These are phyloP conservation scores for Pachypsylla venusta DNA, from an alignment of 1,140 invertebrate genomes.

Conservation along the genomic window DNA sequence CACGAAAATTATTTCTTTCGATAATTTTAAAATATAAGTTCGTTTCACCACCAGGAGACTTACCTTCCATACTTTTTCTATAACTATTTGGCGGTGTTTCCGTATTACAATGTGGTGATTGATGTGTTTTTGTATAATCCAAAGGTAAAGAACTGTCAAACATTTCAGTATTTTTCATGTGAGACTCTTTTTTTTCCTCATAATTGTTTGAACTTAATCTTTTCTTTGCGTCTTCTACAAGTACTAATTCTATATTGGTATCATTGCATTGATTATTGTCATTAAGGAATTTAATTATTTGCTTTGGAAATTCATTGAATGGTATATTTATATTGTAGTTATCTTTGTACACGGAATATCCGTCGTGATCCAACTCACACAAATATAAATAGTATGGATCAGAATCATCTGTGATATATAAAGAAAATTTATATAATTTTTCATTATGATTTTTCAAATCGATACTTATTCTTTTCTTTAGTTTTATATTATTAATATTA, in stretches of 20 bases:
- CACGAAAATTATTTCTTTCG: neutral
- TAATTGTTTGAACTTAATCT: neutral
- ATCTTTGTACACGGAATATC: neutral
- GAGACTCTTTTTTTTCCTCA: neutral
- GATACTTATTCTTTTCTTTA: neutral
- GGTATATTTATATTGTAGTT: constrained; percentile 3
- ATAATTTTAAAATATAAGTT: neutral
- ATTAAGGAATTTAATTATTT: neutral
- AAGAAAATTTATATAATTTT: neutral
- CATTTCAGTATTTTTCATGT: neutral
- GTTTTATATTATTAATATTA: neutral
- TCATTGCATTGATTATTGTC: neutral
- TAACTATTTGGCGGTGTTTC: neutral
- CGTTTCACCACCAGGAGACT: neutral
- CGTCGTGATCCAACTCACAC: constrained; percentile 4
- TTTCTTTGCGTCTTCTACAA: neutral
- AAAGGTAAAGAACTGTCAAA: neutral
- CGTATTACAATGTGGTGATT: neutral
- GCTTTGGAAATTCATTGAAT: neutral
- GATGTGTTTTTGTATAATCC: neutral
- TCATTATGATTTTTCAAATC: neutral
- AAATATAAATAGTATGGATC: neutral
- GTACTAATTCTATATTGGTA: neutral
- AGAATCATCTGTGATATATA: neutral
- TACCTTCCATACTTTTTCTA: no score